Evolutionary conservation across 2,797 vertebrate genomes (phyloP).

Genomic region (Schizothorax lantsangensis): DNA sequence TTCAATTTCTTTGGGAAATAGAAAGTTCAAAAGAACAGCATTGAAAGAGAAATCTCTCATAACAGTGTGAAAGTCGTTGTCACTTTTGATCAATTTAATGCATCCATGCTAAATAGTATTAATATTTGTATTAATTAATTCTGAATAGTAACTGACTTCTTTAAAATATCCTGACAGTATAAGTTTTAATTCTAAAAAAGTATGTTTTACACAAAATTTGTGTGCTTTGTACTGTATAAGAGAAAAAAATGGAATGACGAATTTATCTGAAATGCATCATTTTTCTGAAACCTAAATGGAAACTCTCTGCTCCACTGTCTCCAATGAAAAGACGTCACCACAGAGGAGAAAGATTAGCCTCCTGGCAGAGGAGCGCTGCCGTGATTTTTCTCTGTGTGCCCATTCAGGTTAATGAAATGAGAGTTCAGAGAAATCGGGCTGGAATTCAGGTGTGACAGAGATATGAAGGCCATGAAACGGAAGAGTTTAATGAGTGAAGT

Average conservation of each 20-base stretch:
- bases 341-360: constrained; percentile 16
- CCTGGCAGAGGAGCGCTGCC: neutral
- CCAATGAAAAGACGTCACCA: neutral
- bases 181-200: neutral
- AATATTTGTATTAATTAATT: neutral
- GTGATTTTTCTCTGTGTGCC: constrained; percentile 37
- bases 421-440: constrained; percentile 50
- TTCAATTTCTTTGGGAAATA: neutral
- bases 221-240: neutral
- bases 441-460: constrained; percentile 53
- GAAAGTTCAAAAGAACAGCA: neutral
- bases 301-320: constrained; percentile 13
- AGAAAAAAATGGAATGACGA: neutral
- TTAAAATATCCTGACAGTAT: neutral
- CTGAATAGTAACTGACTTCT: neutral
- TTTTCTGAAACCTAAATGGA: neutral
- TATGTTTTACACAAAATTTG: neutral
- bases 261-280: neutral
- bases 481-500: constrained; percentile 26
- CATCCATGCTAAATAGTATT: neutral
- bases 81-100: neutral
- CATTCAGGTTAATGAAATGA: constrained; percentile 61
- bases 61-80: neutral
- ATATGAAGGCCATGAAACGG: constrained; percentile 50
- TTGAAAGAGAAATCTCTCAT: neutral